phyloP scores from a whole-genome alignment of 2,888 invertebrate genomes.

The Prosopocoilus inquinatus region DNA sequence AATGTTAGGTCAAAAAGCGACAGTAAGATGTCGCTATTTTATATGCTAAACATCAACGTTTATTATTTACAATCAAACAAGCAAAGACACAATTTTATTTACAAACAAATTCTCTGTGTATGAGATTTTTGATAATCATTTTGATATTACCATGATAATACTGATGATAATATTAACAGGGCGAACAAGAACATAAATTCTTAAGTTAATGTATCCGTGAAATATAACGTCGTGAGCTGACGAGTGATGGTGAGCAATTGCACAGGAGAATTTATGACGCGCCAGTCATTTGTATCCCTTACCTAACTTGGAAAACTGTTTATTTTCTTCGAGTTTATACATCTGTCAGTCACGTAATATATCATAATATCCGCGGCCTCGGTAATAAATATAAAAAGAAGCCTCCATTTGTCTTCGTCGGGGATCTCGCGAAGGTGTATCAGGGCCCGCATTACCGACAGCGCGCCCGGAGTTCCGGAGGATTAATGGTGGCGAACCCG shows the following conservation, averaged over 20 bases:
- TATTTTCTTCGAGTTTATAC: constrained; percentile 11
- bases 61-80: no score
- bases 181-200: no score
- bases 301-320: not conserved
- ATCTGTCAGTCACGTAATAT: constrained; percentile 15
- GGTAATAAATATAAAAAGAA: constrained; percentile 12
- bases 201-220: no score
- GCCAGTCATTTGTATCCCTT: not conserved
- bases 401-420: constrained; percentile 14
- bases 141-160: no score
- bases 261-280: constrained; percentile 6
- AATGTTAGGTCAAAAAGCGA: no score
- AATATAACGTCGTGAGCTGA: no score
- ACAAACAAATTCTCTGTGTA: no score
- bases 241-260: not conserved
- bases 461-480: constrained; percentile 2
- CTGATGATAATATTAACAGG: no score
- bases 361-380: constrained; percentile 19
- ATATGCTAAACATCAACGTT: no score
- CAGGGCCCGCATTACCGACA: constrained; percentile 6
- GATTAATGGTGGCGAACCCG: constrained; percentile 19
- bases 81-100: no score
- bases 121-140: no score
- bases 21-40: no score
- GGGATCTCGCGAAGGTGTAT: constrained; percentile 11